Evolutionary conservation across 2,888 invertebrate genomes (phyloP), one percentile per base, ranked within the genome.

Genomic region (Erebia palarica): DNA sequence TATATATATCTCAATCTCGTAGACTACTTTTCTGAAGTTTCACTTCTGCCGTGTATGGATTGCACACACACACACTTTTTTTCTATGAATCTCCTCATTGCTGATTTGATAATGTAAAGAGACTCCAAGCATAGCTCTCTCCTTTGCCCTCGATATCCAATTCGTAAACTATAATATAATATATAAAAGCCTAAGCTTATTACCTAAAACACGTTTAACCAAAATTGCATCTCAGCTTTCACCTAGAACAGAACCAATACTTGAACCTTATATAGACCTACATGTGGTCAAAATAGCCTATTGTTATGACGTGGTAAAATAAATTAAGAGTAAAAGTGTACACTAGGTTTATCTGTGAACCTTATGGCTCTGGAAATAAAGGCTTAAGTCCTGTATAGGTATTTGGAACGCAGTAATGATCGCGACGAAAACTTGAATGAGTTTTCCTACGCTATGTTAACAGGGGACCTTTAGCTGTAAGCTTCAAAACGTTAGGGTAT

Each of bases 291-390:
- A 81, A 60, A 80, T 76, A 73, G 77, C 73, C 81, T 69, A 81
- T 82, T 81, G 81, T 82, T 79, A 79, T 76, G 77, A 75, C 76
- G 69, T 68, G 67, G 78, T 79, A 76, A 80, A 76, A 77, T 79
- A 79, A 76, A 69, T 75, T 70, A 60, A 72, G 73, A 75, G 73
- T 73, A 75, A 75, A 73, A 75, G 71, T 74, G 21, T 65, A 65
- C 55, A 66, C 57, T 10, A 18, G n/a, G 68, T 16, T 8, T 11
- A 64, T 53, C n/a, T 59, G 14, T 69, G 49, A 66, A 49, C 64
- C 27, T 49, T 67, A 67, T 2, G 1, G 0, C 53, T 0, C n/a
- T 49, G 11, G 21, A 1, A 42, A 68, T 68, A 73, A 47, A 65
- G 55, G 18, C 44, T 44, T 65, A 55, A 60, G 49, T 70, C 4